Evolutionary conservation across 2,888 invertebrate genomes (phyloP).

Genomic region (Apamea anceps): DNA sequence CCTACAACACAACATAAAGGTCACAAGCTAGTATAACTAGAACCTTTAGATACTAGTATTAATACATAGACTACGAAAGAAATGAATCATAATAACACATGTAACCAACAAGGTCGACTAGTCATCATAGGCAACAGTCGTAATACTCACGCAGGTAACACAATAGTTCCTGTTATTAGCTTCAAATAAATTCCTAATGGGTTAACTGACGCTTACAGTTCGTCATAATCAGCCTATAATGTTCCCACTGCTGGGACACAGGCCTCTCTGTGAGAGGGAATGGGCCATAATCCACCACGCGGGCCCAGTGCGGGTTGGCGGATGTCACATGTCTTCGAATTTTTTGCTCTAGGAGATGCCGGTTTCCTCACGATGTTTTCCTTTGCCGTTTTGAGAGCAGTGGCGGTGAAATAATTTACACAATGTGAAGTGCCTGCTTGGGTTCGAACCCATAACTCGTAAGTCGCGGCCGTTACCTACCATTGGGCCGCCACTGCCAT

Average conservation of each 20-base stretch:
- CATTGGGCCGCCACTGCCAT: not conserved
- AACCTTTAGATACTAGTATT: slow-evolving; percentile 10
- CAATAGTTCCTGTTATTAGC: not conserved
- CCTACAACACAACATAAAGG: not conserved
- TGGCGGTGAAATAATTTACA: no score
- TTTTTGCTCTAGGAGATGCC: no score
- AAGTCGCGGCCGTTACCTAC: no score
- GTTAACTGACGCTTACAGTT: slow-evolving; percentile 4
- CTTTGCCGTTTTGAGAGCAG: no score
- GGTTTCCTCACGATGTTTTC: no score
- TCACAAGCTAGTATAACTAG: not conserved
- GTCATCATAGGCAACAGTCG: slow-evolving; percentile 16
- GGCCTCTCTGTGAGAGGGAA: no score
- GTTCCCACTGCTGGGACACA: no score
- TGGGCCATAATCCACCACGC: no score
- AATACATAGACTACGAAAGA: slow-evolving; percentile 12
- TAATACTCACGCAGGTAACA: not conserved
- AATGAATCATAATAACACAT: slow-evolving; percentile 35
- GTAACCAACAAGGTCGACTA: slow-evolving; percentile 33
- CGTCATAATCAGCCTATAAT: not conserved
- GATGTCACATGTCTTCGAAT: no score
- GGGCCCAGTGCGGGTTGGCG: no score
- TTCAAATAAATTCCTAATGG: slow-evolving; percentile 7
- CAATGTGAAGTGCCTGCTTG: no score
- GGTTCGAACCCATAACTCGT: no score